phyloP scores from a whole-genome alignment of 2,113 vertebrate genomes.

The Oncorhynchus clarkii region DNA sequence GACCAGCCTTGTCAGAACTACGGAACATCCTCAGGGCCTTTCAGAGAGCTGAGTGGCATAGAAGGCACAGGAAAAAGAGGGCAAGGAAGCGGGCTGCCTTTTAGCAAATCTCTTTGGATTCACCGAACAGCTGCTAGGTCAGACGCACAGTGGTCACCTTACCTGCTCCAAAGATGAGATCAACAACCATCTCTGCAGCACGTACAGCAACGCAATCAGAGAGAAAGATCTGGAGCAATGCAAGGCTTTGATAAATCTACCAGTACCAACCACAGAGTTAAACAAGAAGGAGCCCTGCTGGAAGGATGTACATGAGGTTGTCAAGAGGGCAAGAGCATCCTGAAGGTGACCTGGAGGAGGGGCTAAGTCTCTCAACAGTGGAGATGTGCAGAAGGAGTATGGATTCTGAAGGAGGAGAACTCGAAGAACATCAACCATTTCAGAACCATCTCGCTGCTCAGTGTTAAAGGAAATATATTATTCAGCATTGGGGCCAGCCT shows the following conservation, averaged over 20 bases:
- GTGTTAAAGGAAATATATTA: not conserved
- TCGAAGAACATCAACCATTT: not conserved
- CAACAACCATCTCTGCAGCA: not conserved
- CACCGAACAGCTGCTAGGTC: conserved; percentile 11
- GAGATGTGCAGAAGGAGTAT: not conserved
- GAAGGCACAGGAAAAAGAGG: too few species aligned
- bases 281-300: too few species aligned
- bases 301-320: too few species aligned
- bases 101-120: conserved; percentile 10
- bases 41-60: too few species aligned
- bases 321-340: not conserved
- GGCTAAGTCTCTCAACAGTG: not conserved
- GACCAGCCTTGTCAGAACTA: too few species aligned
- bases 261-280: too few species aligned
- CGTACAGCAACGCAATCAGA: too few species aligned
- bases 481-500: not conserved
- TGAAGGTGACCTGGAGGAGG: conserved; percentile 7
- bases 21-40: too few species aligned
- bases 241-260: too few species aligned
- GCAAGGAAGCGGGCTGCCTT: not conserved
- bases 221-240: too few species aligned
- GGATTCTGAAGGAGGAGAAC: not conserved
- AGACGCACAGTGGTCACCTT: conserved; percentile 9
- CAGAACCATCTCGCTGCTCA: too few species aligned
- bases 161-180: conserved; percentile 4